Evolutionary conservation across 1,140 invertebrate genomes (phyloP), one percentile per base, ranked within the genome.

Genomic region (Rhysida immarginata): DNA sequence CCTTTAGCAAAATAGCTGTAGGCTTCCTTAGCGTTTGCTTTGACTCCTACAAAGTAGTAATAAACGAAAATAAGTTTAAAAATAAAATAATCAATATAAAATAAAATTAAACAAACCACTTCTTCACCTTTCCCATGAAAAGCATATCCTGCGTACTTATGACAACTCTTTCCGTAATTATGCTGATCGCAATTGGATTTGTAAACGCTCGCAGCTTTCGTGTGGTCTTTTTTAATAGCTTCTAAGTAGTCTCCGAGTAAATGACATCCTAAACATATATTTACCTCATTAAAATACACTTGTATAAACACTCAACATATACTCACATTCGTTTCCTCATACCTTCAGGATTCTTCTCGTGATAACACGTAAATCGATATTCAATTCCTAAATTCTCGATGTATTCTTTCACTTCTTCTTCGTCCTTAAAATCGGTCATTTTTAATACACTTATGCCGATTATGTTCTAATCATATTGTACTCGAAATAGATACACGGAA

Each of bases 361-460:
- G 78, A 58, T 82, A 87, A 71, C 91, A 96, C 41, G 88, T 86
- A 68, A 90, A 95, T 62, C 84, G 77, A 66, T 94, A 95, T 69
- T 96, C 91, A 14, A 83, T 85, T n/a, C 84, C 83, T 54, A 95
- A 71, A 67, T 93, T 93, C 58, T 91, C 80, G 25, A 94, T 66
- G 68, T 83, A 96, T 60, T 88, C 78, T 67, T 91, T 83, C 0
- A 89, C 85, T 55, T 94, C 87, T 46, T 84, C 78, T 72, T 87
- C 82, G 53, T 79, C 78, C 74, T 90, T 88, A 27, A 93, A 78
- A 74, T 92, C n/a, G n/a, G n/a, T n/a, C n/a, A n/a, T n/a, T n/a
- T n/a, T n/a, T n/a, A n/a, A n/a, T n/a, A n/a, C n/a, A n/a, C n/a
- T n/a, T n/a, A n/a, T n/a, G n/a, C n/a, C n/a, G n/a, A n/a, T n/a